Conservation (phyloP, 2,888 invertebrate species). For the Sepiola atlantica region DNA sequence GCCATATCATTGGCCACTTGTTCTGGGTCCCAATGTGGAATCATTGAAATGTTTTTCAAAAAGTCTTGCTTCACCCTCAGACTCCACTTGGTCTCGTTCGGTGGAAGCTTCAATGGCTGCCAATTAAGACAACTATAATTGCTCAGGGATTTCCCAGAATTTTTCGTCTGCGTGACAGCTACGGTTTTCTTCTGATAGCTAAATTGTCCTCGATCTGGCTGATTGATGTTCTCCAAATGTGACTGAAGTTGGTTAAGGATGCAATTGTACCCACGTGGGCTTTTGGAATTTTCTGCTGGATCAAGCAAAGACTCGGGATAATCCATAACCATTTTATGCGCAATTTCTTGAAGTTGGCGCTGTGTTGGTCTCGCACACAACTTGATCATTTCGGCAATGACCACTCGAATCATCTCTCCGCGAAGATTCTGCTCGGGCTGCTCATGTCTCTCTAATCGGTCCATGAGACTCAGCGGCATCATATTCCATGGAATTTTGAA, state of each 20-base stretch:
- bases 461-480: neutral
- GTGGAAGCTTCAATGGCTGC: slow-evolving; percentile 1
- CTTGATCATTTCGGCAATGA: neutral
- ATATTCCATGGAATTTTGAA: slow-evolving; percentile 6
- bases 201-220: neutral
- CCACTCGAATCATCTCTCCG: neutral
- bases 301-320: neutral
- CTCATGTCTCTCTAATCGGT: neutral
- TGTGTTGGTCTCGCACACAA: neutral
- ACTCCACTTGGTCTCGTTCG: slow-evolving; percentile 32
- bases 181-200: slow-evolving; percentile 14
- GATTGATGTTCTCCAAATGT: neutral
- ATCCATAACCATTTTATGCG: slow-evolving; percentile 34
- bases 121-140: slow-evolving; percentile 34
- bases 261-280: neutral
- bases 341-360: neutral
- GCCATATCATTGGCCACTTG: neutral
- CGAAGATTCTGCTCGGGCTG: neutral
- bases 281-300: neutral
- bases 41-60: neutral
- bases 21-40: neutral
- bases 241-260: neutral
- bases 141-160: neutral
- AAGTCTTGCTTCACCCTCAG: slow-evolving; percentile 12
- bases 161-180: neutral